phyloP scores from a whole-genome alignment of 2,888 invertebrate genomes.

The Drosophila stalkeri region DNA sequence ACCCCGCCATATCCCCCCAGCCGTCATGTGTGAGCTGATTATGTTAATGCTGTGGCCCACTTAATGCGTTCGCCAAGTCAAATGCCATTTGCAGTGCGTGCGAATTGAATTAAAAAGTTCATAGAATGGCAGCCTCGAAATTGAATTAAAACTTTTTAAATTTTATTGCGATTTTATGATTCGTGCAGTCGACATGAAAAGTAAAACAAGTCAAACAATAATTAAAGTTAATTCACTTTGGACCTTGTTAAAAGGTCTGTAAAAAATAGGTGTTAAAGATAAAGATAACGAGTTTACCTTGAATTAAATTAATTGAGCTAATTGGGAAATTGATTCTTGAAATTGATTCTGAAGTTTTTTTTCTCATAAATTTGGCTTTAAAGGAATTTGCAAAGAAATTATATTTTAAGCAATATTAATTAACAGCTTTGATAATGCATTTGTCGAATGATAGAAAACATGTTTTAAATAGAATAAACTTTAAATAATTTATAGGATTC shows the following conservation, averaged over 20 bases:
- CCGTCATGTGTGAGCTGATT: slow-evolving; percentile 70
- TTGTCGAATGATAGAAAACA: too few species aligned
- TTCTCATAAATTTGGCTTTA: too few species aligned
- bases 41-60: slow-evolving; percentile 68
- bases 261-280: background rate
- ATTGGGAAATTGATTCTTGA: background rate
- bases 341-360: background rate
- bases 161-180: slow-evolving; percentile 71
- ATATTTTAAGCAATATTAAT: too few species aligned
- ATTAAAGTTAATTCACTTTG: slow-evolving; percentile 8
- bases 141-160: slow-evolving; percentile 75
- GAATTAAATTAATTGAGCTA: background rate
- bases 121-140: slow-evolving; percentile 50
- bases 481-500: too few species aligned
- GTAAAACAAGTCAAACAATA: slow-evolving; percentile 4
- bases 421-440: too few species aligned
- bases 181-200: slow-evolving; percentile 33
- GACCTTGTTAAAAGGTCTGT: background rate
- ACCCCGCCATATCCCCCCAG: background rate
- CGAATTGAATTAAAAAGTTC: slow-evolving; percentile 72
- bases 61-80: slow-evolving; percentile 67
- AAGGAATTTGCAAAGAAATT: too few species aligned
- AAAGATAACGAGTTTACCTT: background rate
- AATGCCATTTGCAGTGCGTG: slow-evolving; percentile 59
- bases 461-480: too few species aligned